A percentile compares a stretch with the other conserved stretches of the same genome.
These are phyloP conservation scores for Helobdella robusta DNA, from an alignment of 2,888 invertebrate genomes.

Conservation along the genomic window DNA sequence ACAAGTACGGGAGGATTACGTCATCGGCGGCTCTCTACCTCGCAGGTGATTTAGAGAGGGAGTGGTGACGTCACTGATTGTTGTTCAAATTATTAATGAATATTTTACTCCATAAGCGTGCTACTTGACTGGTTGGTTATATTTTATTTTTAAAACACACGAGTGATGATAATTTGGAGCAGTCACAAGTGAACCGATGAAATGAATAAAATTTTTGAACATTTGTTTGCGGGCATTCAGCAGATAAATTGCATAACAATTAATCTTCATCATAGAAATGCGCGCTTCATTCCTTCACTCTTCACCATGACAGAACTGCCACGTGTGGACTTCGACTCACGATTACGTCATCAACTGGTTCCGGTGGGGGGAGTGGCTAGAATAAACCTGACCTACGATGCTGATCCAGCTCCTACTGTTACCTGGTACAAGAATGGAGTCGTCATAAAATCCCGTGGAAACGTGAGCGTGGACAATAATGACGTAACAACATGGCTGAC, in stretches of 20 bases:
- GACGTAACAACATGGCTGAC: constrained; percentile 48
- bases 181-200: too few relatives aligned
- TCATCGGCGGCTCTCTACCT: constrained; percentile 33
- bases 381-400: constrained; percentile 32
- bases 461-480: constrained; percentile 59
- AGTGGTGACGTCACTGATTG: too few relatives aligned
- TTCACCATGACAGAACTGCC: constrained; percentile 36
- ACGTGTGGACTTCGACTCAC: constrained; percentile 33
- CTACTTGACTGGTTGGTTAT: too few relatives aligned
- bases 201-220: too few relatives aligned
- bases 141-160: too few relatives aligned
- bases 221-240: too few relatives aligned
- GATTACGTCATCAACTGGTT: constrained; percentile 28
- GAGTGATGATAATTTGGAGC: too few relatives aligned
- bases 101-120: too few relatives aligned
- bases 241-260: too few relatives aligned
- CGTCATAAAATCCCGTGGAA: constrained; percentile 23
- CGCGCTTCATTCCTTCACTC: too few relatives aligned
- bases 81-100: too few relatives aligned
- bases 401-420: constrained; percentile 33
- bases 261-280: too few relatives aligned
- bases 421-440: constrained; percentile 35
- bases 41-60: constrained; percentile 33
- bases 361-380: constrained; percentile 32
- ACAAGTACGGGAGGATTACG: constrained; percentile 35